Conservation (phyloP, 2,888 invertebrate species). For the Callinectes sapidus region DNA sequence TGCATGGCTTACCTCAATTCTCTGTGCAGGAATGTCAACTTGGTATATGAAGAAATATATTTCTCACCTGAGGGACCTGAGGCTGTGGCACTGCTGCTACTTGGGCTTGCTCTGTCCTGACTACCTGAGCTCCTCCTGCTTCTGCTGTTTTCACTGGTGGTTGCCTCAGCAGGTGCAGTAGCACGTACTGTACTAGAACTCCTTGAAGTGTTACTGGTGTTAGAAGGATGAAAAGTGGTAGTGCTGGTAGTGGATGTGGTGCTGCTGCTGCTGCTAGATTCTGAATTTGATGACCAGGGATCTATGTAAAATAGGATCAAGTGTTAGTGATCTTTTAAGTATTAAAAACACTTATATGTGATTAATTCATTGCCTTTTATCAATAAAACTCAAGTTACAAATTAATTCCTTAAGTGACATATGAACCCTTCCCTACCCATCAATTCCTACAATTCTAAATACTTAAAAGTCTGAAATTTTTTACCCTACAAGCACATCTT, state of each 20-base stretch:
- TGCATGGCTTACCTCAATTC: too few relatives aligned
- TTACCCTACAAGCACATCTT: too few relatives aligned
- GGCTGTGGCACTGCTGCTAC: conserved; percentile 6
- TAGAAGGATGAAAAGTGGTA: neutral
- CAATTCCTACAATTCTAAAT: too few relatives aligned
- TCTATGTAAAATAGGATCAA: neutral
- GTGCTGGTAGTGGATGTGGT: conserved; percentile 28
- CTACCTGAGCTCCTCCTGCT: conserved; percentile 37
- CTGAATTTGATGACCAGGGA: conserved; percentile 42
- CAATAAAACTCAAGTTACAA: too few relatives aligned
- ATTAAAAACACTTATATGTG: neutral
- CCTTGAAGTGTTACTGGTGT: neutral
- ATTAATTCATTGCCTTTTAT: too few relatives aligned
- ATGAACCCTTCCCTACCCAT: too few relatives aligned
- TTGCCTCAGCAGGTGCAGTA: neutral
- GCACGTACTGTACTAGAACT: neutral
- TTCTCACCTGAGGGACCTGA: neutral
- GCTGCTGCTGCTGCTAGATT: conserved; percentile 32
- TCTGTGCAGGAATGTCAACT: too few relatives aligned
- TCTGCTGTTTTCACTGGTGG: neutral
- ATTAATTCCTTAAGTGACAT: too few relatives aligned
- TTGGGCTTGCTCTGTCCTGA: neutral
- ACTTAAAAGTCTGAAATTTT: too few relatives aligned
- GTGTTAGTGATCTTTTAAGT: neutral
- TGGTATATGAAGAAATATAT: neutral